A percentile compares a stretch with the other conserved stretches of the same genome.
These are phyloP conservation scores for Euzetes globulus DNA, from an alignment of 2,888 invertebrate genomes.

Conservation along the genomic window DNA sequence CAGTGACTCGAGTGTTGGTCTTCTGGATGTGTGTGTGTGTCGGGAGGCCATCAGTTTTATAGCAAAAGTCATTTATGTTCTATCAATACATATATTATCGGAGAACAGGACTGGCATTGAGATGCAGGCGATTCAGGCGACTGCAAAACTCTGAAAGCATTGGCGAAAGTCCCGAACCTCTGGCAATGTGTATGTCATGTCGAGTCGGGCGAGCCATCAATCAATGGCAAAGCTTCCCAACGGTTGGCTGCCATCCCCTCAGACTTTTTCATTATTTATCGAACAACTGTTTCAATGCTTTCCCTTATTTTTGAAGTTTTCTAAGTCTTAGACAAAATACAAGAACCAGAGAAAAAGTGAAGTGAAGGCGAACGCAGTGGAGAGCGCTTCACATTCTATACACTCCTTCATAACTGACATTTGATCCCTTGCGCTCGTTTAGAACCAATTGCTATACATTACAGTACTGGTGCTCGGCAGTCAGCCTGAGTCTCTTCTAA, in stretches of 20 bases:
- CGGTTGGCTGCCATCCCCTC: not conserved
- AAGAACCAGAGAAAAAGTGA: not conserved
- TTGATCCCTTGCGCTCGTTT: conserved; percentile 24
- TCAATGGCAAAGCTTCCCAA: not conserved
- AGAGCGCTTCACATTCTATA: not conserved
- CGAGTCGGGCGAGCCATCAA: conserved; percentile 22
- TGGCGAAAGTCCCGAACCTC: conserved; percentile 3
- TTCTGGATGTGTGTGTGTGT: not conserved
- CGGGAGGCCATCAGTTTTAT: conserved; percentile 14
- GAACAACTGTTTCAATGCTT: conserved; percentile 10
- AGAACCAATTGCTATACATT: conserved; percentile 9
- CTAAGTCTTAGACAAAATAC: not conserved
- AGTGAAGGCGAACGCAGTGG: not conserved
- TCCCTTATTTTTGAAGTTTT: conserved; percentile 2
- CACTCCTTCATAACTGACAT: conserved; percentile 31
- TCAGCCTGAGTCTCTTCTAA: not conserved
- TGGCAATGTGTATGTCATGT: conserved; percentile 25
- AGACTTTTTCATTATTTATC: conserved; percentile 23
- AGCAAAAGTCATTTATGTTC: not conserved
- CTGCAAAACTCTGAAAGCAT: not conserved
- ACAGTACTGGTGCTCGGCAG: not conserved
- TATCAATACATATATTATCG: conserved; percentile 12
- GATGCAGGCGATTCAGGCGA: not conserved
- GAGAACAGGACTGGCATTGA: not conserved
- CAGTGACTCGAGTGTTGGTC: not conserved